phyloP scores from a whole-genome alignment of 2,888 invertebrate species.

The Rotaria macrura region DNA sequence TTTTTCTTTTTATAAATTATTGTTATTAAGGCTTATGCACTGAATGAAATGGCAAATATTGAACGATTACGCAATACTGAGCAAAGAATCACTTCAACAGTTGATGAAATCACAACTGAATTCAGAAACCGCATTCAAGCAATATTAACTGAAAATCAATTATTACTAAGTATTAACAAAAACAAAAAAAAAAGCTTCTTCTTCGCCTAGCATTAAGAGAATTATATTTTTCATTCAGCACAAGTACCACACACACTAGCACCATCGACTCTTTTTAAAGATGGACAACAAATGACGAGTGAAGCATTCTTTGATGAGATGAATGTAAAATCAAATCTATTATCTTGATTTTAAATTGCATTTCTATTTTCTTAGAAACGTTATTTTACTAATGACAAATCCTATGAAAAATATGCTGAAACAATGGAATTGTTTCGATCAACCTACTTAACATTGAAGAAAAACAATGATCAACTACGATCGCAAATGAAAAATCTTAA shows the following conservation, averaged over 20 bases:
- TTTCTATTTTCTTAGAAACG: not conserved
- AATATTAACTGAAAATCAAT: not conserved
- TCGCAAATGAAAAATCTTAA: not conserved
- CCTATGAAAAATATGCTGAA: conserved; percentile 19
- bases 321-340: not conserved
- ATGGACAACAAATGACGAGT: not conserved
- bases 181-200: not conserved
- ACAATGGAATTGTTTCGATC: conserved; percentile 4
- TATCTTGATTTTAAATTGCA: not conserved
- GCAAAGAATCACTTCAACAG: not conserved
- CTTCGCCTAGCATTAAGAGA: not conserved
- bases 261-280: conserved; percentile 4
- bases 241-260: conserved; percentile 1
- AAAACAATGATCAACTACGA: not conserved
- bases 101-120: not conserved
- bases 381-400: conserved; percentile 13
- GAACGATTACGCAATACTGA: not conserved
- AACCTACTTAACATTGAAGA: not conserved
- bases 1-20: no score
- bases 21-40: not conserved
- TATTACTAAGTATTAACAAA: not conserved
- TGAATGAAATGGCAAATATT: not conserved
- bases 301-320: conserved; percentile 16
- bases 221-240: not conserved
- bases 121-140: not conserved